phyloP scores from a whole-genome alignment of 1,140 invertebrate genomes.

The Globodera rostochiensis region DNA sequence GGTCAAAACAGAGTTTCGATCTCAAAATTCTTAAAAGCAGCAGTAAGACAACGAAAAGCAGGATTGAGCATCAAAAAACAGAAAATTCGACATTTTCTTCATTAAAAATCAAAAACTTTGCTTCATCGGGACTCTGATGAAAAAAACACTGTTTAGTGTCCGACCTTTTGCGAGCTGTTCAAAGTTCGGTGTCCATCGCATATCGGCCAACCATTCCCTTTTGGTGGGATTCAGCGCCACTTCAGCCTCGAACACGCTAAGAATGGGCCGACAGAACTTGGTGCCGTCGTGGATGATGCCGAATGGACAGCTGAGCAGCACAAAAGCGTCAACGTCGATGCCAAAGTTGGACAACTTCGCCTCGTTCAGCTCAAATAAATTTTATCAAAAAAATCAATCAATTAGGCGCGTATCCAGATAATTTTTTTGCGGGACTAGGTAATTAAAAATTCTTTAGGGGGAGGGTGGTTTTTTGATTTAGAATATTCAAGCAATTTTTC shows the following conservation, averaged over 20 bases:
- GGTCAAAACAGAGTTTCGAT: too few relatives aligned
- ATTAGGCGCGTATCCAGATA: too few relatives aligned
- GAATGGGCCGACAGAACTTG: constrained; percentile 51
- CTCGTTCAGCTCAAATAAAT: constrained; percentile 39
- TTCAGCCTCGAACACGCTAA: constrained; percentile 58
- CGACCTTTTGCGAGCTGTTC: constrained; percentile 7
- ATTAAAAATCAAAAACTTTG: too few relatives aligned
- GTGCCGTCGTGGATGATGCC: constrained; percentile 49
- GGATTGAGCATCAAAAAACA: too few relatives aligned
- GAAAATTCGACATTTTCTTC: too few relatives aligned
- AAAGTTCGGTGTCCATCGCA: constrained; percentile 40
- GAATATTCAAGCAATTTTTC: not conserved
- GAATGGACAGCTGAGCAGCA: constrained; percentile 52
- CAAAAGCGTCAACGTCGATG: constrained; percentile 51
- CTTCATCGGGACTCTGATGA: too few relatives aligned
- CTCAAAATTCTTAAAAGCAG: too few relatives aligned
- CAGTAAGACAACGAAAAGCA: too few relatives aligned
- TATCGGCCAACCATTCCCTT: constrained; percentile 42
- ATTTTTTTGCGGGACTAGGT: not conserved
- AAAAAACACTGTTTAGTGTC: too few relatives aligned
- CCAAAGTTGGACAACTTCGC: constrained; percentile 57
- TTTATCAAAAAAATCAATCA: too few relatives aligned
- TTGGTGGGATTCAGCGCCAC: constrained; percentile 49
- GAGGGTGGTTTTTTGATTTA: too few relatives aligned
- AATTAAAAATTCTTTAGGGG: too few relatives aligned